Percentiles rank a stretch among this genome's conserved stretches.
Evolutionary conservation across 2,888 invertebrate genomes (phyloP).

Genomic region (Drosophila lutescens): DNA sequence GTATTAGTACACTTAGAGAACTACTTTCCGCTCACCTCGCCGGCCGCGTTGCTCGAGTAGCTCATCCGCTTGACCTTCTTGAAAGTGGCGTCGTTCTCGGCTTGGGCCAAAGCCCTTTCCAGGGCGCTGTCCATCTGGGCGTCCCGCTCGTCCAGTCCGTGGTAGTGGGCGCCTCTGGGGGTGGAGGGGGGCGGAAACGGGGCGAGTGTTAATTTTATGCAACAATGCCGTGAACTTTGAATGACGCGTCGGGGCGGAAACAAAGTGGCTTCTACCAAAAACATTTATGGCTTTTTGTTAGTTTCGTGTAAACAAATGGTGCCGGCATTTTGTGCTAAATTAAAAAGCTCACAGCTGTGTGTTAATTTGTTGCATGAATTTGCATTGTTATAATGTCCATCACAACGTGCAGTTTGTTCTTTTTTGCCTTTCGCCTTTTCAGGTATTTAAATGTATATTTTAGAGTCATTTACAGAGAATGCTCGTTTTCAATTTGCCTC

Average conservation of each 20-base stretch:
- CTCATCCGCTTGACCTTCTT: slow-evolving; percentile 90
- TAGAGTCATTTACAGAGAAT: slow-evolving; percentile 20
- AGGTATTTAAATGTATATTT: slow-evolving; percentile 26
- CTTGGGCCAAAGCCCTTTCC: slow-evolving; percentile 88
- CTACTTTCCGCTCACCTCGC: slow-evolving; percentile 85
- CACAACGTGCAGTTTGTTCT: neutral
- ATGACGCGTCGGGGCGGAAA: slow-evolving; percentile 23
- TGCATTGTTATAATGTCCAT: slow-evolving; percentile 25
- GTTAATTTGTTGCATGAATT: slow-evolving; percentile 54
- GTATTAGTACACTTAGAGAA: neutral
- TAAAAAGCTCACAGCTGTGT: slow-evolving; percentile 55
- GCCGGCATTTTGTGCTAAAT: slow-evolving; percentile 54
- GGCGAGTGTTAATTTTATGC: slow-evolving; percentile 30
- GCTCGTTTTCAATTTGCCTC: slow-evolving; percentile 12
- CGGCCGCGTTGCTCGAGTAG: slow-evolving; percentile 89
- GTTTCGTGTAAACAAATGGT: slow-evolving; percentile 44
- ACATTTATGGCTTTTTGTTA: slow-evolving; percentile 30
- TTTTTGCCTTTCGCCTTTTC: neutral
- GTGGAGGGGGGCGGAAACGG: neutral
- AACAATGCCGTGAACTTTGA: slow-evolving; percentile 24
- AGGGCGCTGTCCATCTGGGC: slow-evolving; percentile 87
- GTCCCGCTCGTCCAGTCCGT: slow-evolving; percentile 80
- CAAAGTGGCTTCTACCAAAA: slow-evolving; percentile 5
- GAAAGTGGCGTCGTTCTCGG: slow-evolving; percentile 89
- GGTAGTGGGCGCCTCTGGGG: slow-evolving; percentile 63